phyloP scores from a whole-genome alignment of 2,113 vertebrate genomes.

The Hyperoodon ampullatus region DNA sequence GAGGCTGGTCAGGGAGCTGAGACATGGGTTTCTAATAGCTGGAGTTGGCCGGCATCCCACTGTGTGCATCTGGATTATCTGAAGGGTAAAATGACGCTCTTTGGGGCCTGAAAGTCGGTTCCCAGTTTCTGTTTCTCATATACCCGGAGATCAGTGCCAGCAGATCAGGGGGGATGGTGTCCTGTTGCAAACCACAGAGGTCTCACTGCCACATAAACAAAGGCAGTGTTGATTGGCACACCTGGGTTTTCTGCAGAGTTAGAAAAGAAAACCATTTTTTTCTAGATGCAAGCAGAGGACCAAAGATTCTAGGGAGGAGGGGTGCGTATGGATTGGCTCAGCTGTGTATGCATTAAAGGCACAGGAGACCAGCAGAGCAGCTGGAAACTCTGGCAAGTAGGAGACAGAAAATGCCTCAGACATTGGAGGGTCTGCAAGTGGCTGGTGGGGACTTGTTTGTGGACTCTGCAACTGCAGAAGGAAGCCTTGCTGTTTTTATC shows the following conservation, averaged over 20 bases:
- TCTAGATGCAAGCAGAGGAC: conserved; percentile 66
- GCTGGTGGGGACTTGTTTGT: background rate
- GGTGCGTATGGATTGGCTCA: background rate
- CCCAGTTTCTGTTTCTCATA: background rate
- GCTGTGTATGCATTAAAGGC: background rate
- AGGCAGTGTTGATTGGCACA: conserved; percentile 77
- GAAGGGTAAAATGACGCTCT: background rate
- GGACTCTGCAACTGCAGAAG: background rate
- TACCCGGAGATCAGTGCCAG: conserved; percentile 35
- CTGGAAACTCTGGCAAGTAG: background rate
- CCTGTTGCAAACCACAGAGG: conserved; percentile 79
- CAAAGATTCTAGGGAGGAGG: conserved; percentile 44
- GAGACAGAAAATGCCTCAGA: background rate
- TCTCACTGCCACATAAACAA: conserved; percentile 77
- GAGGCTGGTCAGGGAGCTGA: background rate
- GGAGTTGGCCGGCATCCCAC: background rate
- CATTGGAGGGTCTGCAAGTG: too few relatives aligned
- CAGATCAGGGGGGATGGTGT: conserved; percentile 73
- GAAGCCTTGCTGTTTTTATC: background rate
- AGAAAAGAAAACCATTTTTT: conserved; percentile 78
- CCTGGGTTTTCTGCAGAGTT: conserved; percentile 79
- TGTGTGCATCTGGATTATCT: background rate
- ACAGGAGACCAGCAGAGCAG: background rate
- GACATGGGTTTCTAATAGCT: background rate
- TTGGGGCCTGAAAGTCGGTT: background rate